Base-by-base conservation (phyloP, 2,888 invertebrate genomes). In the Tanytarsus gracilentus region DNA sequence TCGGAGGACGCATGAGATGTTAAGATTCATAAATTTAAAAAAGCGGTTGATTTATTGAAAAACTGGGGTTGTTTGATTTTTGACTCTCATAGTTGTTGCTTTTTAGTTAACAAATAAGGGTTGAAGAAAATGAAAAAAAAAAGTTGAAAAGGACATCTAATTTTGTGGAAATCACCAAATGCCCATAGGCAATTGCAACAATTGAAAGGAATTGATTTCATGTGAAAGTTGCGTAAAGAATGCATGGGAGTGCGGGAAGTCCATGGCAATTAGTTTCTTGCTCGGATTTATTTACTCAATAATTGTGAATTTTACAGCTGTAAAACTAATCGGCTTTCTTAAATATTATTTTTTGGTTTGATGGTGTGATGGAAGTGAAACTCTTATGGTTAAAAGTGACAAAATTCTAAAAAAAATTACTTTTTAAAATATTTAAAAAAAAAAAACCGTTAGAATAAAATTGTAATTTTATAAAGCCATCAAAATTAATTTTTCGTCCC, bases 21-120 rank as follows among this genome's bases (percentile, higher is more conserved):
- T 58, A 48, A 48, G 48, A 58, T 58, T 58, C 29, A 58, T 58
- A 58, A 58, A 58, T 48, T 58, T 58, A 25, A 48, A 58, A 55
- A 58, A 58, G 58, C 58, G 40, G 48, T 58, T 58, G 58, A 58
- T 58, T 58, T 58, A 58, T 58, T 58, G 58, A 18, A 16, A 44
- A 23, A 11, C 18, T 44, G 58, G 58, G 58, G 58, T 58, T 58
- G 48, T 1, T 4, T 27, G 30, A 6, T 30, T 30, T 8, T 30
- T 30, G 6, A 11, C 16, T 49, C 14, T 27, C 26, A 27, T 49
- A 26, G 49, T 26, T 26, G 25, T n/a, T 4, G 4, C 5, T n/a
- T 25, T n/a, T 49, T 14, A 14, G 40, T 40, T 40, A 18, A 11
- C n/a, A 5, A 11, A 33, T 9, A 44, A 23, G 44, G 44, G 27